Evolutionary conservation across 2,113 vertebrate species (phyloP), one percentile per base, ranked within the genome.

Genomic region (Corythaeola cristata): DNA sequence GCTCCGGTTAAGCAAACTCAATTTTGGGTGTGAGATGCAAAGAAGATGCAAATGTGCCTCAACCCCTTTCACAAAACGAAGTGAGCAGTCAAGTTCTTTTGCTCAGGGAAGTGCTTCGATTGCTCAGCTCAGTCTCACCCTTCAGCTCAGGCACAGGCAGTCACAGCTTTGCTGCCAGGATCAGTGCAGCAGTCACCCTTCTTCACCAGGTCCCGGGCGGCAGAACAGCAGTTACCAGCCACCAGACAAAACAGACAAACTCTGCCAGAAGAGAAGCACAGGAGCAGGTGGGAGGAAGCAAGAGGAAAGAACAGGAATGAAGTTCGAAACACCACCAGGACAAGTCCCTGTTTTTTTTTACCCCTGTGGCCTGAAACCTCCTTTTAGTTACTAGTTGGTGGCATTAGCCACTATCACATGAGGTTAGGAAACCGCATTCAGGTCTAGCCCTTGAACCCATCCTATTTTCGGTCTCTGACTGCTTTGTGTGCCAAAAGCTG

Each of bases 51-150:
- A 72, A 81, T 55, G 5, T 3, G 5, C 44, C 72, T 59, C 1
- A 0, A 67, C 49, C 24, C n/a, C 77, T 78, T 82, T 78, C 77
- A 85, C 53, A 73, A 73, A 85, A 6, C 13, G 41, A 47, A 87
- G 45, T 2, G 55, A 86, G 50, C 67, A n/a, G 75, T 58, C 35
- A 35, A 39, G 45, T 33, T 69, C 39, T 44, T 88, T 18, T 79
- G 39, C 60, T 76, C 75, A 73, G 68, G 19, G 20, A 59, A 88
- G 52, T 6, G 17, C 44, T 80, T 56, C 50, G 55, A 8, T 27
- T 50, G 35, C 74, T 71, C 0, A 0, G 23, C 24, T 78, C 21
- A 6, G n/a, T 23, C 28, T 64, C 0, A 1, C 66, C 69, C 53
- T 77, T 49, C 32, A n/a, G 68, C 50, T 89, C 73, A 41, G 59